A percentile compares a stretch with the other conserved stretches of the same genome.
These are phyloP conservation scores for Lasioglossum villosulum DNA, from an alignment of 2,888 invertebrate species.

Conservation along the genomic window DNA sequence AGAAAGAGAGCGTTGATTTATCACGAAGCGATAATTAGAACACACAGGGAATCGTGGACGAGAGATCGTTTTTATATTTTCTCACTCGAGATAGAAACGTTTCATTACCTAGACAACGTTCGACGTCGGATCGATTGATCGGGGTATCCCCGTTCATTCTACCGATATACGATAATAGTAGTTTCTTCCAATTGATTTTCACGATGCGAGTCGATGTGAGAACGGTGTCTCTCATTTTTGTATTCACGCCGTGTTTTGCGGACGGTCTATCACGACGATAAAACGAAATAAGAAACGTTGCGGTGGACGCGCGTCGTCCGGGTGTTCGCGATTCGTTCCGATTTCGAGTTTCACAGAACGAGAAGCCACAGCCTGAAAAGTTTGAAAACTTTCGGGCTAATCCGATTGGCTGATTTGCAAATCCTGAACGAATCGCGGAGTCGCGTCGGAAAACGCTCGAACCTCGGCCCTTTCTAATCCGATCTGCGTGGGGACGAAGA, in stretches of 20 bases:
- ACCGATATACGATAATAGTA: constrained; percentile 4
- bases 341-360: background rate
- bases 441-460: constrained; percentile 32
- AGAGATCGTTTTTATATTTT: constrained; percentile 66
- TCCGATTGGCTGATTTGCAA: background rate
- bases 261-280: background rate
- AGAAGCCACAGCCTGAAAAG: background rate
- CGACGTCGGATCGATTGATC: constrained; percentile 31
- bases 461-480: constrained; percentile 64
- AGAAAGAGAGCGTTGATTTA: constrained; percentile 2
- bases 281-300: background rate
- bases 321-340: constrained; percentile 30
- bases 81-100: constrained; percentile 45
- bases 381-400: background rate
- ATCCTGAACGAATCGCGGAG: constrained; percentile 3
- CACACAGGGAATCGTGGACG: constrained; percentile 22
- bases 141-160: constrained; percentile 23
- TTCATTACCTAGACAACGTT: constrained; percentile 30
- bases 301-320: constrained; percentile 8
- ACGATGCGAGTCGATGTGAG: constrained; percentile 18
- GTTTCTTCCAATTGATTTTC: constrained; percentile 47
- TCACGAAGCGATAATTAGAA: background rate
- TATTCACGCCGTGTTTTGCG: constrained; percentile 6
- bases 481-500: background rate
- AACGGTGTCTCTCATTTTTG: constrained; percentile 2